Base-by-base conservation (phyloP, 2,888 invertebrate genomes). In the Nymphalis polychloros region DNA sequence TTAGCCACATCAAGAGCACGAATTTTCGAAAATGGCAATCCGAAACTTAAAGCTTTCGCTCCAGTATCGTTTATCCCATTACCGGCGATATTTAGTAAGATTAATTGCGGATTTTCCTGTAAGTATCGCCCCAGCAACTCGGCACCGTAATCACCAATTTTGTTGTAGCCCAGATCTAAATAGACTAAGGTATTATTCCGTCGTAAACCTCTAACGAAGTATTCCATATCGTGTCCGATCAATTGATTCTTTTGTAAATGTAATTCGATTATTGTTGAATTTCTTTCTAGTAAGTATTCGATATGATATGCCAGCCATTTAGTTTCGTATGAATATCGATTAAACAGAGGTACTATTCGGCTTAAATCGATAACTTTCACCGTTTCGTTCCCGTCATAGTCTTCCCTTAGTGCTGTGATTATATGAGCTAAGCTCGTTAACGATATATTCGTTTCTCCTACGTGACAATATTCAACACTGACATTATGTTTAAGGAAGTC, bases 201-300 rank as follows among this genome's bases (percentile, higher is more conserved):
- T 17, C 84, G 79, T 59, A 94, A 83, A 8, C 94, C 94, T 57
- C 89, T 78, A 6, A 91, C 78, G 68, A 95, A 83, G 67, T 89
- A 89, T 72, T 94, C 94, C 52, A 95, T 83, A 75, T 95, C 95
- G 68, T 95, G 95, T 0, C 94, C 93, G 17, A 92, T 89, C 48
- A 95, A 93, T 77, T 92, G 86, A 73, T 93, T 94, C 75, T 95
- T 95, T 78, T 94, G 94, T 31, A 94, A 81, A 82, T 94, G 93
- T 16, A 95, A 77, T 75, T 94, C 94, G 0, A 89, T 83, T 47
- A 95, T 84, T 5, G 84, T 85, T 52, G 75, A 75, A 59, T 92
- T 92, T 50, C 81, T 81, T 78, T 88, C 85, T 0, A 93, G 76
- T 6, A 93, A 75, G 62, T 82, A 84, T 75, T 92, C 92, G 0